These are phyloP conservation scores for Caenorhabditis sinica DNA, from an alignment of 2,888 invertebrate genomes.

Conservation along the genomic window DNA sequence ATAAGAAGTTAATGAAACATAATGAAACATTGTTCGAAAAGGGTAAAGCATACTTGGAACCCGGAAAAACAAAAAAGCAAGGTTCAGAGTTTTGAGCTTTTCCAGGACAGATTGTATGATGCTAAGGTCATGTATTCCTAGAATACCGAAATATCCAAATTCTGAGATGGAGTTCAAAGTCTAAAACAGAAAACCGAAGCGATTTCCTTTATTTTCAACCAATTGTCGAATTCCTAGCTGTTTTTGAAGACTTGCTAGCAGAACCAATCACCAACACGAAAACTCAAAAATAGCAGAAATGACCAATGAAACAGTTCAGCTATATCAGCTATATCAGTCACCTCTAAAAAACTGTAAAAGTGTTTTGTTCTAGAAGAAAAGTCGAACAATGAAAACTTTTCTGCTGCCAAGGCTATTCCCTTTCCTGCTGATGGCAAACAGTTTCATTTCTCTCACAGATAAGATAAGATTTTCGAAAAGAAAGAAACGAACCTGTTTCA, in stretches of 20 bases:
- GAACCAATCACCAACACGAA: neutral
- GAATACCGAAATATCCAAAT: no score
- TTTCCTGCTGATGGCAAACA: conserved; percentile 16
- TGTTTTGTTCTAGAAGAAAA: neutral
- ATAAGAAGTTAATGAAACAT: no score
- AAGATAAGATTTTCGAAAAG: conserved; percentile 20
- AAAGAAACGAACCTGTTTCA: conserved; percentile 75
- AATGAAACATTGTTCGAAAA: no score
- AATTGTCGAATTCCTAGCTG: neutral
- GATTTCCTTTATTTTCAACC: no score
- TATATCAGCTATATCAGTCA: neutral
- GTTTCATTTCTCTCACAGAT: conserved; percentile 12
- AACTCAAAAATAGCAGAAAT: neutral
- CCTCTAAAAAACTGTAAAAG: no score
- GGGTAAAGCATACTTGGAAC: no score
- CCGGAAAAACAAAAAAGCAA: no score
- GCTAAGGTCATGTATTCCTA: no score
- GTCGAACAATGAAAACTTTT: neutral
- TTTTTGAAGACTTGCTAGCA: neutral
- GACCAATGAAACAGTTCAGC: neutral
- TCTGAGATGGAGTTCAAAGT: no score
- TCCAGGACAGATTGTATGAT: no score
- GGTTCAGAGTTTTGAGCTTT: no score
- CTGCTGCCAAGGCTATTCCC: neutral
- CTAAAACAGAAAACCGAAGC: no score